A percentile compares a stretch with the other conserved stretches of the same genome.
Conservation (phyloP, 2,113 vertebrate genomes). For the Ptychochromis oligacanthus region DNA sequence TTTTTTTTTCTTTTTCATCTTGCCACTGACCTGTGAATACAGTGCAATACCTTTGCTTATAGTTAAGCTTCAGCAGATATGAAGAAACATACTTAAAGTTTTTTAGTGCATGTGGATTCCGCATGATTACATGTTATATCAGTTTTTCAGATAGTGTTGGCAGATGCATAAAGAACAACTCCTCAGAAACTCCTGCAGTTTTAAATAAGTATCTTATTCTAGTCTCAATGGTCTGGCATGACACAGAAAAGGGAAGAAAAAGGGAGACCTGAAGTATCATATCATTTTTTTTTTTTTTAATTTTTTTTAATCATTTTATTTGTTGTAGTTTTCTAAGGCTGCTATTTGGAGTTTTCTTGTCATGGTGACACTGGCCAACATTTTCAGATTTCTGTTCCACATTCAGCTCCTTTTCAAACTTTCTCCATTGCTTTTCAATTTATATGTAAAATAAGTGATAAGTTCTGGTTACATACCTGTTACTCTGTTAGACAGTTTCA, state of each 20-base stretch:
- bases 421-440: not conserved
- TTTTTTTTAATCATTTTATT: too few relatives aligned
- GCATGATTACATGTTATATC: too few relatives aligned
- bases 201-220: not conserved
- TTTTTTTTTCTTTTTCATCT: not conserved
- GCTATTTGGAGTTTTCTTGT: not conserved
- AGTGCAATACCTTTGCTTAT: not conserved
- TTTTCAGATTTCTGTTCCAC: not conserved
- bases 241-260: not conserved
- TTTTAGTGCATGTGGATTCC: not conserved
- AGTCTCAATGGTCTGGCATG: not conserved
- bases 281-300: too few relatives aligned
- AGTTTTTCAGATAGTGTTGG: not conserved
- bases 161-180: not conserved
- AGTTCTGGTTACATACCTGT: not conserved
- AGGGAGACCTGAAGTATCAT: not conserved
- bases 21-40: not conserved
- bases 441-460: not conserved
- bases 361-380: not conserved
- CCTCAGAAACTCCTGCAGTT: rapidly evolving
- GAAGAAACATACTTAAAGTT: not conserved
- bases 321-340: not conserved
- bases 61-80: not conserved
- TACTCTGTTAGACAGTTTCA: too few relatives aligned
- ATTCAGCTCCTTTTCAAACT: not conserved